Evolutionary conservation across 2,888 invertebrate genomes (phyloP), one percentile per base, ranked within the genome.

Genomic region (Hirtodrosophila alboralis): DNA sequence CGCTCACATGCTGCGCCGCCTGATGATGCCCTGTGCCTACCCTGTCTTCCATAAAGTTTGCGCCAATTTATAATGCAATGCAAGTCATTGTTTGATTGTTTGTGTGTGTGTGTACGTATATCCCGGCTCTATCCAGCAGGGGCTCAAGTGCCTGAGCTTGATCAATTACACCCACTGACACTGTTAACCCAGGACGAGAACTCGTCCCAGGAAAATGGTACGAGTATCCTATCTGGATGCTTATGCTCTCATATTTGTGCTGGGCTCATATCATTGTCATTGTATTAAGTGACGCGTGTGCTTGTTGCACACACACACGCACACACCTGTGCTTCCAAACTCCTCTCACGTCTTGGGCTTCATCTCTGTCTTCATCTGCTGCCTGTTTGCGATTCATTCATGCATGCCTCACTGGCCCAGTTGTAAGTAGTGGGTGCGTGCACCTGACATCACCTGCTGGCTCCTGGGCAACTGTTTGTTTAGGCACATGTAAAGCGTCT

Each of bases 401-500:
- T 66, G 84, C 78, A 78, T 84, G 83, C 51, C 62, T 64, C 67
- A 60, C 65, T 73, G 70, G 51, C 64, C 75, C 75, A 61, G 70
- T 73, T 71, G 54, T 37, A 8, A 23, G 18, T 56, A 52, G 45
- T 54, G 59, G 62, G 37, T 75, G 66, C 61, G 57, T 78, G 83
- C 75, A 71, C 60, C 77, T 84, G 80, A 59, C 72, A 49, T 18
- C 40, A 12, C 51, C 21, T 21, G 30, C 28, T 30, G 28, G 41
- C 13, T 27, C 31, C 34, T 40, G 41, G 51, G 27, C 37, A 41
- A 52, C 21, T 80, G 86, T 85, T 83, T 83, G 86, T 63, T 83
- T 81, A 83, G 77, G 81, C 71, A 74, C 72, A 85, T 85, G 84
- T 85, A 83, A 83, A 76, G 80, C 80, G 60, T 75, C 86, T 83